Evolutionary conservation across 2,113 vertebrate genomes (phyloP).

Genomic region (Excalfactoria chinensis): DNA sequence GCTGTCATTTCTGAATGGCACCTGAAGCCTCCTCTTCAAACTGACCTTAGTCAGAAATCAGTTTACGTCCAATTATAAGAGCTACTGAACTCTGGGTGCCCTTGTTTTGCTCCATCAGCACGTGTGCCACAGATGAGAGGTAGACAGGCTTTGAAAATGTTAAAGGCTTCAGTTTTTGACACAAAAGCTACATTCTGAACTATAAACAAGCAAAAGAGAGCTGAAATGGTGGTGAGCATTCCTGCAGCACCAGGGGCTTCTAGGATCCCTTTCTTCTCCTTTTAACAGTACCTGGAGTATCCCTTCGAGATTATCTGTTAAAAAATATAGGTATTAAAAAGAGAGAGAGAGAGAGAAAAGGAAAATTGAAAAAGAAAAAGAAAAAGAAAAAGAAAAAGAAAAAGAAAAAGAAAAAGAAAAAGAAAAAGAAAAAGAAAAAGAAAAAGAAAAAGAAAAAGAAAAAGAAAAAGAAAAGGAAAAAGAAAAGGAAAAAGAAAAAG

Average conservation of each 20-base stretch:
- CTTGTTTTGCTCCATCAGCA: conserved; percentile 46
- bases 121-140: conserved; percentile 16
- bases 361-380: too few relatives aligned
- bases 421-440: too few relatives aligned
- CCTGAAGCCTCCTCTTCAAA: conserved; percentile 52
- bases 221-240: neutral
- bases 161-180: conserved; percentile 52
- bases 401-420: too few relatives aligned
- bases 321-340: neutral
- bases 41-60: conserved; percentile 49
- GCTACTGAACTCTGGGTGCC: conserved; percentile 54
- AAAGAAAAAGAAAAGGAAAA: too few relatives aligned
- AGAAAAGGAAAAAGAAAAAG: too few relatives aligned
- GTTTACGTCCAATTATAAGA: conserved; percentile 62
- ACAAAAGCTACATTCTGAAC: neutral
- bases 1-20: conserved; percentile 49
- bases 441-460: too few relatives aligned
- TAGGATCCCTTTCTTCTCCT: neutral
- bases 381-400: too few relatives aligned
- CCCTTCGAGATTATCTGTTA: neutral
- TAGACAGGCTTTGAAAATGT: conserved; percentile 49
- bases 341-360: too few relatives aligned
- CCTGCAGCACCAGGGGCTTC: neutral
- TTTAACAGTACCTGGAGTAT: neutral
- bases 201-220: neutral